A percentile compares a stretch with the other conserved stretches of the same genome.
These are phyloP conservation scores for Phania funesta DNA, from an alignment of 2,888 invertebrate genomes.

Conservation along the genomic window DNA sequence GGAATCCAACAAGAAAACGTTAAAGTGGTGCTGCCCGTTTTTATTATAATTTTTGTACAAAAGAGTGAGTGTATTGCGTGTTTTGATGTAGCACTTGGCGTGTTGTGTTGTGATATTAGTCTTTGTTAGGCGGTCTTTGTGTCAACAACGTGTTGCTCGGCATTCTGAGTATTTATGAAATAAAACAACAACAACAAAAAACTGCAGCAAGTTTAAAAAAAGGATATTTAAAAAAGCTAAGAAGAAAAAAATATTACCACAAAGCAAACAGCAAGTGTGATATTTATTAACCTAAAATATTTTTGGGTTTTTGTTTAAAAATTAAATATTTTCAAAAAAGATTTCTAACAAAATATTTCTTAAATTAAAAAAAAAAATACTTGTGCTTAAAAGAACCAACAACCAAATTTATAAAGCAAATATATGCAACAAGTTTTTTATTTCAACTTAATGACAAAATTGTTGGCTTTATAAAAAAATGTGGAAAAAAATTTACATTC, in stretches of 20 bases:
- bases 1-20: slow-evolving; percentile 68
- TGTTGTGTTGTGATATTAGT: slow-evolving; percentile 72
- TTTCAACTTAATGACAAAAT: slow-evolving; percentile 6
- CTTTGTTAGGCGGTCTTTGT: slow-evolving; percentile 78
- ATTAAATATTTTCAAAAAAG: not conserved
- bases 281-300: slow-evolving; percentile 11
- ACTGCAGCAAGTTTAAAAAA: slow-evolving; percentile 5
- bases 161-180: slow-evolving; percentile 39
- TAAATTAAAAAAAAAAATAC: not conserved
- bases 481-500: not conserved
- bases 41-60: slow-evolving; percentile 50
- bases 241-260: not conserved
- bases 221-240: slow-evolving; percentile 26
- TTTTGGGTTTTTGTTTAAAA: not conserved
- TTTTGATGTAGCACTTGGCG: slow-evolving; percentile 63
- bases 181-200: slow-evolving; percentile 44
- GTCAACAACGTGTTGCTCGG: slow-evolving; percentile 78
- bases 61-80: slow-evolving; percentile 65
- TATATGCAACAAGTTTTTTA: slow-evolving; percentile 55
- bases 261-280: slow-evolving; percentile 19
- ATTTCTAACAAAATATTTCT: not conserved
- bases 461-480: slow-evolving; percentile 1
- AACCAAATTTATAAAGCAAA: not conserved
- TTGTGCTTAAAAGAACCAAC: not conserved
- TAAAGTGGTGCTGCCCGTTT: slow-evolving; percentile 29